Conservation (phyloP, 2,888 invertebrate genomes). For the Eristalis arbustorum region DNA sequence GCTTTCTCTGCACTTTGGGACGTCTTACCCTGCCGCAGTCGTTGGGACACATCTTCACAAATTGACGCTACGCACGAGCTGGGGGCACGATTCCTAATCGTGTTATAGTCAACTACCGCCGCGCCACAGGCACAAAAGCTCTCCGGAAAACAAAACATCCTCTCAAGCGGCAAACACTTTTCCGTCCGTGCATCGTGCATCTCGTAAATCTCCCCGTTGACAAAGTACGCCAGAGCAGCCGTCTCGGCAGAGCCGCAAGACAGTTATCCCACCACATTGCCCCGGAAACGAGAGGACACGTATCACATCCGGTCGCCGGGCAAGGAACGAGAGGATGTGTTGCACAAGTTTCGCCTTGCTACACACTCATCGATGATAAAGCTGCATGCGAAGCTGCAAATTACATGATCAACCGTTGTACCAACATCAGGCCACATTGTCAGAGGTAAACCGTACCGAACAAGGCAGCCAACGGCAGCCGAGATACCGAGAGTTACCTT, state of each 20-base stretch:
- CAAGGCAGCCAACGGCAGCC: slow-evolving; percentile 11
- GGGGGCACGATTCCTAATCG: neutral
- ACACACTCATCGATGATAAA: slow-evolving; percentile 29
- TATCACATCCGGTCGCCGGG: neutral
- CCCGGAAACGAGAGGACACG: neutral
- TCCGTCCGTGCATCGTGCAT: neutral
- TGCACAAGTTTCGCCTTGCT: neutral
- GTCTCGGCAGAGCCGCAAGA: neutral
- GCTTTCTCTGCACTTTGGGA: too few relatives aligned
- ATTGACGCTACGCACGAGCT: neutral
- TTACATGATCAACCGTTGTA: slow-evolving; percentile 56
- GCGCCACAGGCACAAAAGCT: neutral
- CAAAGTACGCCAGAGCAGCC: neutral
- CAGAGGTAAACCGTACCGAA: neutral
- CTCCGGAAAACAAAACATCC: neutral
- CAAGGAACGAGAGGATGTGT: neutral
- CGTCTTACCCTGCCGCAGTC: too few relatives aligned
- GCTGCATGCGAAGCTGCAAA: slow-evolving; percentile 25
- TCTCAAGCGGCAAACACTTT: neutral
- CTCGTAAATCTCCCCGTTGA: neutral
- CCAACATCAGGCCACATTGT: slow-evolving; percentile 15
- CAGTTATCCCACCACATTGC: neutral
- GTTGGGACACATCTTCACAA: too few relatives aligned
- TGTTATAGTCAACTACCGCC: neutral
- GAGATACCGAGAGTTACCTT: slow-evolving; percentile 31